A percentile compares a stretch with the other conserved stretches of the same genome.
These are phyloP conservation scores for Ovis canadensis DNA, from an alignment of 2,113 vertebrate genomes.

Conservation along the genomic window DNA sequence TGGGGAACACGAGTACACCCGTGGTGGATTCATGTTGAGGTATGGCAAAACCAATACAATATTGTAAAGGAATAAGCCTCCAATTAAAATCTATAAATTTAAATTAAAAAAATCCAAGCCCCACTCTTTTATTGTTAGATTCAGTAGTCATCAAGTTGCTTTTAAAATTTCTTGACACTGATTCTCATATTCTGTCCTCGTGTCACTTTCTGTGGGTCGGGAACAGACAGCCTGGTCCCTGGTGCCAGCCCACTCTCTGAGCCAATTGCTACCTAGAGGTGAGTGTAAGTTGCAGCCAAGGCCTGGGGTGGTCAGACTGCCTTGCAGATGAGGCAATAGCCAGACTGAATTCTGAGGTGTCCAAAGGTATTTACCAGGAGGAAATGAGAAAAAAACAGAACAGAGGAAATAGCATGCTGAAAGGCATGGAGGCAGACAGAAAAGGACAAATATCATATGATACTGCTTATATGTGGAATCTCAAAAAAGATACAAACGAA, in stretches of 20 bases:
- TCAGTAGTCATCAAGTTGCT: background rate
- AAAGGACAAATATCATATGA: background rate
- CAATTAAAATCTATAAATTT: no score
- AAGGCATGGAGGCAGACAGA: background rate
- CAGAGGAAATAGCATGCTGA: background rate
- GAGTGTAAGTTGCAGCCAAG: background rate
- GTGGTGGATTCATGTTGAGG: no score
- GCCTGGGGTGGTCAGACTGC: background rate
- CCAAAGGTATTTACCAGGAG: background rate
- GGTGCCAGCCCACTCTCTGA: background rate
- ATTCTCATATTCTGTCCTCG: accelerated
- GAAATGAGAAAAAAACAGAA: background rate
- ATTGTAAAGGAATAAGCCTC: no score
- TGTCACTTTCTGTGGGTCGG: background rate
- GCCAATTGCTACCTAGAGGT: background rate
- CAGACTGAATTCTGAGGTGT: background rate
- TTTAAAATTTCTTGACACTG: background rate
- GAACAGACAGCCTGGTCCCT: background rate
- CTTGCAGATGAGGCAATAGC: background rate
- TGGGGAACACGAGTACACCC: no score
- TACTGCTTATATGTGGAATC: background rate
- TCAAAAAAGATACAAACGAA: background rate
- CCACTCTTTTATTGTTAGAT: background rate
- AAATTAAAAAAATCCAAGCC: background rate
- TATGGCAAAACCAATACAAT: no score